Evolutionary conservation across 2,113 vertebrate genomes (phyloP), one percentile per base, ranked within the genome.

Genomic region (Osmerus eperlanus): DNA sequence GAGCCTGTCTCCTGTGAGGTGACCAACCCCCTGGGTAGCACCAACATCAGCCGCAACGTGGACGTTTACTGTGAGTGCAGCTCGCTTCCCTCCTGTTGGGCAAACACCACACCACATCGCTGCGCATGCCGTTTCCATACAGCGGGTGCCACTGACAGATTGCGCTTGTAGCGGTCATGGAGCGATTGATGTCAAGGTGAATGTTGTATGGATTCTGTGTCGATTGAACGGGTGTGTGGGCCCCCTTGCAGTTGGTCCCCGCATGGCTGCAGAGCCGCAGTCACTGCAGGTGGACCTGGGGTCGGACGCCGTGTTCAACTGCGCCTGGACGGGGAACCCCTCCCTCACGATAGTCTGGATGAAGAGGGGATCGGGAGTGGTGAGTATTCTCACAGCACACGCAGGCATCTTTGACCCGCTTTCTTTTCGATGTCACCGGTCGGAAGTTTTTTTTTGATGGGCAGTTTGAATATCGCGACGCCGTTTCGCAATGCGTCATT

Each of bases 341-440:
- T 99, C 97, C 0, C 94, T 99, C 36, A 99, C 97, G 74, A 98
- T 99, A 0, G 97, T 99, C 61, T 99, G 97, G 97, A 99, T 98
- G 96, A 99, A 99, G 78, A 88, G 96, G n/a, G 96, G 97, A 65
- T 98, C 97, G 0, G 96, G 96, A 47, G 96, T 99, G 94, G 97
- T 99, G 83, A 90, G 96, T 89, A n/a, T 65, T 32, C 12, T 18
- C 12, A n/a, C 11, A 15, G 18, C 3, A 21, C 11, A 13, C 18
- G 18, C 41, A 47, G 41, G 7, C 41, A 47, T 47, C 41, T 11
- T 5, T 47, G 41, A 47, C 11, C 11, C 56, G 2, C 19, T 59
- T 59, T 59, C 56, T 59, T 21, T 59, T 47, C 9, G 8, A 47
- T 11, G 12, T 47, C 41, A 47, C 32, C 32, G 7, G 32, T 36